Evolutionary conservation across 2,888 invertebrate species (phyloP).

Genomic region (Eurytoma adleriae): DNA sequence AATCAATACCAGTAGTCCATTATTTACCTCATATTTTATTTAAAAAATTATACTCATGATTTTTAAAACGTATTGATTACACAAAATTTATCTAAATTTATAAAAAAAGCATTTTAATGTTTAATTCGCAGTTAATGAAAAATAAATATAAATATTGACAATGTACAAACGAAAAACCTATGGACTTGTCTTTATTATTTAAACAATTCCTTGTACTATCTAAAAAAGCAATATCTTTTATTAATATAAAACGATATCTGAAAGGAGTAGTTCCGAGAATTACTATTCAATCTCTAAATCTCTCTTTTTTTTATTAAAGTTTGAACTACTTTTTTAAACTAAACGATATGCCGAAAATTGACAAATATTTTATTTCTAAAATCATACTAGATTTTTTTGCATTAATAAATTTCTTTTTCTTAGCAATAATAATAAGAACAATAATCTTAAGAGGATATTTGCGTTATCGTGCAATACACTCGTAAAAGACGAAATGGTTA

Average conservation of each 20-base stretch:
- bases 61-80: slow-evolving; percentile 20
- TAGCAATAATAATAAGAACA: slow-evolving; percentile 41
- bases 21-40: neutral
- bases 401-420: slow-evolving; percentile 35
- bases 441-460: slow-evolving; percentile 29
- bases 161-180: slow-evolving; percentile 29
- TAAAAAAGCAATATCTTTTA: slow-evolving; percentile 27
- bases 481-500: slow-evolving; percentile 27
- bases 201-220: slow-evolving; percentile 34
- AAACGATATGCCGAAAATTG: too few species aligned
- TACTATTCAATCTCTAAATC: neutral
- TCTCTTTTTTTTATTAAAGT: neutral
- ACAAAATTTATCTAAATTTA: neutral
- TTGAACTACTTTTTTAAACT: too few species aligned
- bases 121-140: slow-evolving; percentile 1
- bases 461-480: slow-evolving; percentile 22
- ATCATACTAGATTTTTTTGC: slow-evolving; percentile 15
- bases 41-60: slow-evolving; percentile 5
- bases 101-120: neutral
- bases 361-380: too few species aligned
- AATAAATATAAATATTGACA: slow-evolving; percentile 43
- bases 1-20: slow-evolving; percentile 7
- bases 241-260: neutral
- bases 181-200: neutral
- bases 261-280: neutral